Evolutionary conservation across 2,113 vertebrate species (phyloP).

Genomic region (Turnix velox): DNA sequence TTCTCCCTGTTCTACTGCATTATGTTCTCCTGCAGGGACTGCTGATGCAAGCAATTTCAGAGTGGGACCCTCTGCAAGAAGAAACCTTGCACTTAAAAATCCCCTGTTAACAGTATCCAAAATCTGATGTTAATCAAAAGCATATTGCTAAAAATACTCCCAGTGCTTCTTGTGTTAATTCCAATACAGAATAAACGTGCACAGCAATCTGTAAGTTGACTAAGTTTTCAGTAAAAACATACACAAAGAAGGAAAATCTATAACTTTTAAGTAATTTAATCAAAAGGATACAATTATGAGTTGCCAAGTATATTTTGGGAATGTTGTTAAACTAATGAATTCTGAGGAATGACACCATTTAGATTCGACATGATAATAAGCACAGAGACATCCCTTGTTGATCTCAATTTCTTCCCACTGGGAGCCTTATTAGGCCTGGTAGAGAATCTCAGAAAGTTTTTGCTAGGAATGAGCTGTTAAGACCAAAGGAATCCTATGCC

Average conservation of each 20-base stretch:
- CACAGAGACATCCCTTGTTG: conserved; percentile 51
- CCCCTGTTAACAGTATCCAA: conserved; percentile 17
- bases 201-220: neutral
- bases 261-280: conserved; percentile 43
- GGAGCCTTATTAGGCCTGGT: conserved; percentile 57
- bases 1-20: neutral
- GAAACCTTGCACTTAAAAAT: conserved; percentile 15
- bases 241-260: conserved; percentile 30
- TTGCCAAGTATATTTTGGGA: conserved; percentile 53
- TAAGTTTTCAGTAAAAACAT: conserved; percentile 35
- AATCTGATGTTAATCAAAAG: conserved; percentile 54
- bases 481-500: neutral
- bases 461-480: conserved; percentile 38
- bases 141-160: conserved; percentile 38
- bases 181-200: conserved; percentile 47
- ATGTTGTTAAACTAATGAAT: conserved; percentile 64
- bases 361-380: conserved; percentile 55
- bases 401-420: conserved; percentile 54
- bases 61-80: conserved; percentile 1
- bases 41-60: conserved; percentile 28
- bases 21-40: neutral
- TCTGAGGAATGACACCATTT: conserved; percentile 53
- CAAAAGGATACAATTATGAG: conserved; percentile 20
- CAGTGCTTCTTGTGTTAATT: conserved; percentile 42
- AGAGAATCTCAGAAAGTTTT: conserved; percentile 44